Percentiles rank a stretch among this genome's conserved stretches.
These are phyloP conservation scores for Drosophila murphyi DNA, from an alignment of 1,140 invertebrate genomes.

Conservation along the genomic window DNA sequence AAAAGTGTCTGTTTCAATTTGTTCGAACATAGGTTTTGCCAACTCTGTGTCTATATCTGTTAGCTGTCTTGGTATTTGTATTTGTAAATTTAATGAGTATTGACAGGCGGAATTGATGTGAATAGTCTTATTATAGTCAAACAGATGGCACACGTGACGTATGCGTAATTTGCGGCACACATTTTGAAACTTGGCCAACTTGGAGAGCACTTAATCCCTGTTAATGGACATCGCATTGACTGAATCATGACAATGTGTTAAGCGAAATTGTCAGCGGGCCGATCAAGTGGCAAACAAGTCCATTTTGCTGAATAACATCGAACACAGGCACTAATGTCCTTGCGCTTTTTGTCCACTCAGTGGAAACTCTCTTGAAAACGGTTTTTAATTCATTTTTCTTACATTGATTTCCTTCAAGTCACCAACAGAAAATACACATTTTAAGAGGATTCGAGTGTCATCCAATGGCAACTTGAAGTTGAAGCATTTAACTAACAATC, in stretches of 20 bases:
- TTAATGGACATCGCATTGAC: no score
- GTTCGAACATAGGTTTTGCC: slow-evolving; percentile 17
- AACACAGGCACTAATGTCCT: slow-evolving; percentile 16
- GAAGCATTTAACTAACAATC: no score
- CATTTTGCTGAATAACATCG: slow-evolving; percentile 25
- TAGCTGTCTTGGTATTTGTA: background rate
- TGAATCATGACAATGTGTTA: no score
- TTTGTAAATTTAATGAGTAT: slow-evolving; percentile 25
- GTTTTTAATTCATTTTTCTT: slow-evolving; percentile 20
- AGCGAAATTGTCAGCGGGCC: background rate
- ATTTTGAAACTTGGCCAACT: background rate
- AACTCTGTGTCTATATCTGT: background rate
- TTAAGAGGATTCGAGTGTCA: no score
- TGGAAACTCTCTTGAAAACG: slow-evolving; percentile 26
- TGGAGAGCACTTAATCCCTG: no score
- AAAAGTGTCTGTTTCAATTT: slow-evolving; percentile 28
- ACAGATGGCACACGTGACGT: slow-evolving; percentile 24
- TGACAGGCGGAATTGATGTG: slow-evolving; percentile 43
- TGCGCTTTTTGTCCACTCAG: background rate
- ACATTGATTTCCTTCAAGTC: slow-evolving; percentile 20
- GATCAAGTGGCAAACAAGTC: slow-evolving; percentile 36
- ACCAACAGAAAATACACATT: no score
- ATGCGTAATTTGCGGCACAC: slow-evolving; percentile 32
- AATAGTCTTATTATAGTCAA: slow-evolving; percentile 21
- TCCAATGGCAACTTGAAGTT: no score